Percentiles rank a stretch among this genome's conserved stretches.
Conservation (phyloP, 2,888 invertebrate species). For the Euphydryas editha region DNA sequence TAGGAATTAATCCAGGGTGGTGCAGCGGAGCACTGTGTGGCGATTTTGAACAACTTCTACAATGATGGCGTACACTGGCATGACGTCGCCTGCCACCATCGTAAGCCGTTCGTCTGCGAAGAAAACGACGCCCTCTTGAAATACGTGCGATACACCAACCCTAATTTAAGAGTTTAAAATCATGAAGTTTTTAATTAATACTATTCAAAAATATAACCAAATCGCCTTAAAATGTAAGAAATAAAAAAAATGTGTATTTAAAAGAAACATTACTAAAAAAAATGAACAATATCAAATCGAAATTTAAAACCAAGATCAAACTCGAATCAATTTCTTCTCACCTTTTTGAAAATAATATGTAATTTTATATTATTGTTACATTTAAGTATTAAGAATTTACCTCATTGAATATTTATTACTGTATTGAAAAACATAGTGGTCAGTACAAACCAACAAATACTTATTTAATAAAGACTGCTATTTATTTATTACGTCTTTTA, state of each 20-base stretch:
- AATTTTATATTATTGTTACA: conserved; percentile 32
- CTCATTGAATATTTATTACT: conserved; percentile 55
- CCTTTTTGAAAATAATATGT: background rate
- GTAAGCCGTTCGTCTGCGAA: conserved; percentile 94
- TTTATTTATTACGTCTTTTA: conserved; percentile 42
- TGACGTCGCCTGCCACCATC: conserved; percentile 95
- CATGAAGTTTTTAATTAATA: background rate
- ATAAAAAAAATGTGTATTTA: background rate
- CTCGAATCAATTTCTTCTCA: background rate
- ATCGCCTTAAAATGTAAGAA: background rate
- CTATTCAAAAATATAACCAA: background rate
- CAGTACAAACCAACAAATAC: conserved; percentile 49
- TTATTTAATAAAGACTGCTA: conserved; percentile 74
- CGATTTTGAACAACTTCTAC: conserved; percentile 94
- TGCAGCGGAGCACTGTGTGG: conserved; percentile 93
- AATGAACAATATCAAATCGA: background rate
- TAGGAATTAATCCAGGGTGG: conserved; percentile 91
- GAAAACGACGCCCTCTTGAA: conserved; percentile 94
- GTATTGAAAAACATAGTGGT: conserved; percentile 50
- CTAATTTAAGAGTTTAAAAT: conserved; percentile 87
- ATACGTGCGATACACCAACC: conserved; percentile 92
- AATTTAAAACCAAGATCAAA: background rate
- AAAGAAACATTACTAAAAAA: background rate
- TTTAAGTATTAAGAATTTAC: conserved; percentile 40
- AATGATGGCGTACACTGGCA: conserved; percentile 96